Percentiles rank a stretch among this genome's conserved stretches.
phyloP scores from a whole-genome alignment of 2,888 invertebrate genomes.

The Drosophila nr. medialis region DNA sequence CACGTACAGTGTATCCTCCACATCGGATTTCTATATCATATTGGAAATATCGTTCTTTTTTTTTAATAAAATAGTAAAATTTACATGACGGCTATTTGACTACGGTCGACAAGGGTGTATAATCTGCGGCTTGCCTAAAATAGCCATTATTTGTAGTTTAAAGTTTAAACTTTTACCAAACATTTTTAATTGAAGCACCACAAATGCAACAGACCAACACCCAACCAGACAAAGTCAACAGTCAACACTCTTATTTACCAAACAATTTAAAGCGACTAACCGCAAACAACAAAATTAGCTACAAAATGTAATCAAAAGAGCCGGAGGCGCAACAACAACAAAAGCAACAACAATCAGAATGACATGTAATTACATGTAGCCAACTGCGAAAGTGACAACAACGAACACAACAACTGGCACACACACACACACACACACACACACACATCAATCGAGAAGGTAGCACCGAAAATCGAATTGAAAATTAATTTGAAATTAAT shows the following conservation, averaged over 20 bases:
- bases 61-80: background rate
- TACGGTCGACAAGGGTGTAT: background rate
- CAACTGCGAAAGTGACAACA: constrained; percentile 42
- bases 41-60: background rate
- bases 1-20: background rate
- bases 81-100: background rate
- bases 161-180: background rate
- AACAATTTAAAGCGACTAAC: constrained; percentile 52
- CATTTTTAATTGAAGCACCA: constrained; percentile 11
- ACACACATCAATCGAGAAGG: constrained; percentile 33
- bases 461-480: constrained; percentile 65
- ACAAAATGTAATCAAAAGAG: constrained; percentile 74
- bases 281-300: constrained; percentile 70
- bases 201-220: constrained; percentile 11
- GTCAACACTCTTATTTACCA: constrained; percentile 42
- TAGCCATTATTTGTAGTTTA: background rate
- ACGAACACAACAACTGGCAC: constrained; percentile 26
- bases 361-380: constrained; percentile 66
- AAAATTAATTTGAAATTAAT: constrained; percentile 80
- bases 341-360: constrained; percentile 24
- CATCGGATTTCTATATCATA: background rate
- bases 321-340: constrained; percentile 62
- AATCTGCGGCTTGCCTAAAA: background rate
- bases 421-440: background rate
- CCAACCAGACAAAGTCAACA: constrained; percentile 32